These are phyloP conservation scores for Trogon melanurus DNA, from an alignment of 2,113 vertebrate species.

Conservation along the genomic window DNA sequence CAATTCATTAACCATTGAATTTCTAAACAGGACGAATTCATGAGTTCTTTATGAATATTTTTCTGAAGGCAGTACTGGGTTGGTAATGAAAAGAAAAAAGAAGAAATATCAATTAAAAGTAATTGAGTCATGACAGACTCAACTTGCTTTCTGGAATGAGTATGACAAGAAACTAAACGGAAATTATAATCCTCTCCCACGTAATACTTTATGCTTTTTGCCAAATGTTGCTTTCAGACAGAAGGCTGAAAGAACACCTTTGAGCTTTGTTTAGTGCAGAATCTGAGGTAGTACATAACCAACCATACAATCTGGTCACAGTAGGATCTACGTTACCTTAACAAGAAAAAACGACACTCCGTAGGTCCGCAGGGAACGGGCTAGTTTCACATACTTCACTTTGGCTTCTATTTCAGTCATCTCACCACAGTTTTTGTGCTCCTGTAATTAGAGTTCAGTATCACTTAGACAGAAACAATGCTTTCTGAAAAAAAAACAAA, in stretches of 20 bases:
- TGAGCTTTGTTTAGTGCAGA: not conserved
- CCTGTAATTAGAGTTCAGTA: conserved; percentile 74
- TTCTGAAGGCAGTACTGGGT: not conserved
- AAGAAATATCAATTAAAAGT: not conserved
- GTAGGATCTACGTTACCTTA: conserved; percentile 80
- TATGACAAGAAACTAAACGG: not conserved
- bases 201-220: not conserved
- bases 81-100: not conserved
- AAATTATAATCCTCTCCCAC: not conserved
- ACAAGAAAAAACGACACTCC: conserved; percentile 98
- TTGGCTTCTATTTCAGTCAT: conserved; percentile 99
- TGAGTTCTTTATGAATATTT: not conserved
- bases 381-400: conserved; percentile 97
- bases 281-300: not conserved
- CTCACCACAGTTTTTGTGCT: conserved; percentile 96
- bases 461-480: not conserved
- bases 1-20: not conserved
- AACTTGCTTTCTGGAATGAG: not conserved
- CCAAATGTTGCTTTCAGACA: not conserved
- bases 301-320: accelerated
- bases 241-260: not conserved
- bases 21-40: not conserved
- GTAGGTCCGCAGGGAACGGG: conserved; percentile 92
- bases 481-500: not conserved
- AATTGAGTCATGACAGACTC: not conserved